Base-by-base conservation (phyloP, 2,113 vertebrate genomes). In the Pycnonotus jocosus region DNA sequence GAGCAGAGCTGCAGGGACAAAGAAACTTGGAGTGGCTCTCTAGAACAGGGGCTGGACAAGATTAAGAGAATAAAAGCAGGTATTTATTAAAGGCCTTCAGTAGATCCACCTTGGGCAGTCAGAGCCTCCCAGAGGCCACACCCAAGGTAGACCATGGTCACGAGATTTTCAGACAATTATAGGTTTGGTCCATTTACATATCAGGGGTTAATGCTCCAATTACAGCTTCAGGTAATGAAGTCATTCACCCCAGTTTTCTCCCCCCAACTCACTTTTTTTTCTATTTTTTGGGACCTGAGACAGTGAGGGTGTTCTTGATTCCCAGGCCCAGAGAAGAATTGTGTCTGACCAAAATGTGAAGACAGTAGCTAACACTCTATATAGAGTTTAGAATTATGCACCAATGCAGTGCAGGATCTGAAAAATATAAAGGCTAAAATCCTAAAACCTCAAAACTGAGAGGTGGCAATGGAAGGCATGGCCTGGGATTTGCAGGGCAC, bases 401-500 rank as follows among this genome's bases (percentile, higher is more conserved):
- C 22, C 20, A 27, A 27, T 20, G 23, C 17, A 14, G 22, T 15
- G 3, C 22, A 72, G 30, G 38, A 44, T 27, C 25, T 56, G 30
- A n/a, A 56, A 40, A 33, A 20, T 7, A 44, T 5, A 57, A 28
- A 35, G 3, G 24, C 31, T 57, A 1, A 27, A 48, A 33, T 61
- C 16, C 6, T 3, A 15, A 50, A 3, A 4, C 18, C 48, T 50
- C 35, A 33, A 22, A 62, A 27, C 10, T 3, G 3, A 31, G 21
- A 37, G 45, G 22, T 82, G 0, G 7, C 0, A 6, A 7, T 27
- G 30, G 27, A 51, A 54, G 30, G 20, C 15, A 8, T 6, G 6
- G 58, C 37, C 0, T n/a, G 0, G 13, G 54, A 38, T 3, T 33
- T 4, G 0, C 10, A 3, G 30, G 27, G 10, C 14, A 2, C 35